These are phyloP conservation scores for Columba guinea DNA, from an alignment of 2,797 vertebrate species.

Conservation along the genomic window DNA sequence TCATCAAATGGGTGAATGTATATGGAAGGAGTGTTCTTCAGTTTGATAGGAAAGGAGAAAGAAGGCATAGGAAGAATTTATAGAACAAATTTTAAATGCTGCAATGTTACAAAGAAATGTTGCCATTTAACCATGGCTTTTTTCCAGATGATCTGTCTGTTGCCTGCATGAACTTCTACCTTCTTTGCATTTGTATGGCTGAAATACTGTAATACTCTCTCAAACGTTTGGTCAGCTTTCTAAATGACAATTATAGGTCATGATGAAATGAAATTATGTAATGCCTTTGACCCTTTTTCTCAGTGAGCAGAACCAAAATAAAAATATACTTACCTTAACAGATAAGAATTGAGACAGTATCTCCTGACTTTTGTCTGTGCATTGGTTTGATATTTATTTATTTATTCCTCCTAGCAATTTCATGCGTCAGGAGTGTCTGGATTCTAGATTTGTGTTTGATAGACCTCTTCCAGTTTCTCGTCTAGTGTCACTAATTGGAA, in stretches of 20 bases:
- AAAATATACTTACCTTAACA: neutral
- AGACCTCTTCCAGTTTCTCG: conserved; percentile 93
- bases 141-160: neutral
- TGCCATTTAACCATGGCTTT: neutral
- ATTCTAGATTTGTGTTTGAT: conserved; percentile 97
- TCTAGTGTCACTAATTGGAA: conserved; percentile 94
- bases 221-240: neutral
- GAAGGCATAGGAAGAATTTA: neutral
- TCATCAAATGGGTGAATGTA: neutral
- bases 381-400: neutral
- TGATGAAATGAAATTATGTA: neutral
- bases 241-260: conserved; percentile 3
- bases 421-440: conserved; percentile 98
- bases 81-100: neutral
- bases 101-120: neutral
- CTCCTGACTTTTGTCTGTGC: neutral
- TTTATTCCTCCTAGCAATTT: conserved; percentile 84
- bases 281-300: conserved; percentile 13
- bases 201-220: neutral
- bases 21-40: neutral
- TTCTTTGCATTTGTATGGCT: neutral
- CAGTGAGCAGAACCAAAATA: neutral
- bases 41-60: neutral
- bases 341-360: neutral
- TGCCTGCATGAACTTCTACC: neutral